phyloP scores from a whole-genome alignment of 2,797 vertebrate genomes.

The Pangasius macronema region DNA sequence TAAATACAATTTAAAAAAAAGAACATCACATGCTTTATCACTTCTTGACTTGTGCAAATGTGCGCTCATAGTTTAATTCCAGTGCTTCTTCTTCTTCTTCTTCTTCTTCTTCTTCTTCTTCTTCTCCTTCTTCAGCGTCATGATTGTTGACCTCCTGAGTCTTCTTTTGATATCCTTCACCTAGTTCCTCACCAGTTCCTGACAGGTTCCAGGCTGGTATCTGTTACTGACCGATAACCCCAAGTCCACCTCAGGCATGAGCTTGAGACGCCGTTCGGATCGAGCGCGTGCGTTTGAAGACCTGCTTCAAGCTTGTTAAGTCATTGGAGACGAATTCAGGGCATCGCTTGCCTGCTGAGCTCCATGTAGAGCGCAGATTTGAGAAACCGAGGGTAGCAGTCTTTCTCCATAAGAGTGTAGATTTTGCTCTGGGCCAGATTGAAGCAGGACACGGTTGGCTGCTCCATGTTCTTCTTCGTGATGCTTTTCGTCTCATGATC shows the following conservation, averaged over 20 bases:
- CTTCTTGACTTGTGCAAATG: constrained; percentile 43
- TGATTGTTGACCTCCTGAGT: not conserved
- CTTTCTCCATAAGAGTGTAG: constrained; percentile 92
- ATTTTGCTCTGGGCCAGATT: constrained; percentile 84
- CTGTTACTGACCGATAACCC: not conserved
- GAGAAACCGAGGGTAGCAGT: constrained; percentile 92
- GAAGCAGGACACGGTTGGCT: constrained; percentile 76
- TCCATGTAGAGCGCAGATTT: constrained; percentile 76
- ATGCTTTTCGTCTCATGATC: constrained; percentile 86
- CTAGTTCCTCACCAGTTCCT: not conserved
- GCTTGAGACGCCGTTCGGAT: not conserved
- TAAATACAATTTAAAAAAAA: not conserved
- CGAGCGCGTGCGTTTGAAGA: not conserved
- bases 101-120: not conserved
- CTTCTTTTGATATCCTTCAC: not conserved
- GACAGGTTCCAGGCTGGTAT: not conserved
- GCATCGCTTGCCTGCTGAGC: constrained; percentile 61
- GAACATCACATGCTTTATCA: not conserved
- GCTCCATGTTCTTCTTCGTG: constrained; percentile 73
- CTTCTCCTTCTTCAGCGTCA: not conserved
- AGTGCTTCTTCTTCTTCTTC: constrained; percentile 27
- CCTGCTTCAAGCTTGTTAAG: not conserved
- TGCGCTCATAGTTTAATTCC: constrained; percentile 37
- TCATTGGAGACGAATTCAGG: constrained; percentile 34
- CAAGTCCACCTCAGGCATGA: not conserved